Base-by-base conservation (phyloP, 2,888 invertebrate genomes). In the Gastrophysa polygoni region DNA sequence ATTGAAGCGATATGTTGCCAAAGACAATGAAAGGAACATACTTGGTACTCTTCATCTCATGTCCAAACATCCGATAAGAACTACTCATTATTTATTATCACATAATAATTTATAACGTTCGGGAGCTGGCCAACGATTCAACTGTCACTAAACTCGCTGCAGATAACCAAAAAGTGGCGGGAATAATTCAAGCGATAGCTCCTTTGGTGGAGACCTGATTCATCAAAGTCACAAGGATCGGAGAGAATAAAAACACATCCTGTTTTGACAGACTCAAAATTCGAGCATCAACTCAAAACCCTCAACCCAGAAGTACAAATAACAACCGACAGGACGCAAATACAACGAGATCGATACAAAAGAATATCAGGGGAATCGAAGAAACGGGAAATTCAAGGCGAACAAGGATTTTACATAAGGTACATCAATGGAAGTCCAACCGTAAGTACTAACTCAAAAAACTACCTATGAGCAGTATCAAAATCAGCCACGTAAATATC, bases 401-500 rank as follows among this genome's bases (percentile, higher is more conserved):
- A 56, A 47, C 16, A 47, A 17, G 56, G 46, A 16, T 7, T 57
- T n/a, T 56, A 29, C 14, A 48, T 48, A 11, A 57, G 32, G 34
- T 47, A 57, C 20, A 48, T 47, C 10, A 47, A 47, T 47, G 56
- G 47, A 7, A 28, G 18, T 17, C 47, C 56, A 18, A 20, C 20
- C 18, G 47, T 47, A 8, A n/a, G 44, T 32, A 46, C 48, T 18
- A 29, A 34, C 10, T 52, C 47, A 57, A 57, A 57, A 57, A 57
- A 57, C 17, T 44, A 56, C 38, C 11, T 6, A 38, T 10, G 44
- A 21, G 32, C 20, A 47, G 16, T 2, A 52, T 52, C 2, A 57
- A 57, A 8, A 57, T 57, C 16, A 29, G 47, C 18, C 48, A 57
- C 32, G 47, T 57, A 29, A 47, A 57, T 32, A 46, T 46, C 18